These are phyloP conservation scores for Apolygus lucorum DNA, from an alignment of 1,140 invertebrate genomes.

Conservation along the genomic window DNA sequence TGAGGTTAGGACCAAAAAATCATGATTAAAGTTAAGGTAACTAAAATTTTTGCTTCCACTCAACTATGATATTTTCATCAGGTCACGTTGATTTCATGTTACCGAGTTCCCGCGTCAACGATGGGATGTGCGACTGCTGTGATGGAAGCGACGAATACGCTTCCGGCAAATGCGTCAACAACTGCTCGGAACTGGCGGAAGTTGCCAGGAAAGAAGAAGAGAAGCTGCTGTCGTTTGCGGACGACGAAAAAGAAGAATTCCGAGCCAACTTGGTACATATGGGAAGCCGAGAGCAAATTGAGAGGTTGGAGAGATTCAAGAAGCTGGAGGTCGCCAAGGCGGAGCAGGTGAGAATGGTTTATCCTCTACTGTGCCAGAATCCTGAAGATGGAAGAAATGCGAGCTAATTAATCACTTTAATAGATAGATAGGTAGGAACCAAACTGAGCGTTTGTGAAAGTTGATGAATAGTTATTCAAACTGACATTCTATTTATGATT, in stretches of 20 bases:
- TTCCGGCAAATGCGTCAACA: conserved; percentile 60
- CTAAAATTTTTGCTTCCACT: no score
- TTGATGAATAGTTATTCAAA: no score
- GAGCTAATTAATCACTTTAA: no score
- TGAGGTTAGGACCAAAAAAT: no score
- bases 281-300: not conserved
- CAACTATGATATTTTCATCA: no score
- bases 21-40: no score
- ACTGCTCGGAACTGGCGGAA: conserved; percentile 27
- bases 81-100: conserved; percentile 67
- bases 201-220: not conserved
- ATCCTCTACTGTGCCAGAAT: no score
- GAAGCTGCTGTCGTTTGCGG: not conserved
- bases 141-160: conserved; percentile 88
- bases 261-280: not conserved
- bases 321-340: not conserved
- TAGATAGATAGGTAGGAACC: no score
- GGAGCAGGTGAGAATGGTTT: no score
- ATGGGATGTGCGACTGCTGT: conserved; percentile 96
- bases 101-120: conserved; percentile 84
- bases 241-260: not conserved
- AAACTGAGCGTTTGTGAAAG: no score
- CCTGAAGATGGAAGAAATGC: no score
- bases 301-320: not conserved
- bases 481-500: no score